phyloP scores from a whole-genome alignment of 64 coral and sea anemone species.

The Pocillopora verrucosa region DNA sequence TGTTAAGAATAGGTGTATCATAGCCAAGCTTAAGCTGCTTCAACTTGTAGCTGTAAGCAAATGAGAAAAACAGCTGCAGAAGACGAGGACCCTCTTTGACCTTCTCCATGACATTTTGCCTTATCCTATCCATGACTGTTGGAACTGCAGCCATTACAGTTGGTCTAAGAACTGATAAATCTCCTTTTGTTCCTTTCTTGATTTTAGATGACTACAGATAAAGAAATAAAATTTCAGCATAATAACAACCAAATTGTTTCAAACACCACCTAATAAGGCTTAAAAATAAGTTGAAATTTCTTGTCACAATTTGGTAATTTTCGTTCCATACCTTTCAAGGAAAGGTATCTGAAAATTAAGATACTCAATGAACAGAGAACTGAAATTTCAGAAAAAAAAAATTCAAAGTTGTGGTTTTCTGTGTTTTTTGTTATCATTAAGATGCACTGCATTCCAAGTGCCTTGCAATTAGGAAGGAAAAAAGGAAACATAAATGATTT shows the following conservation, averaged over 20 bases:
- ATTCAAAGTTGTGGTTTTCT: too few species aligned
- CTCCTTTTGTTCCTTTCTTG: slow-evolving; percentile 96
- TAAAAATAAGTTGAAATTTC: too few species aligned
- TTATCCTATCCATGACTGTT: slow-evolving; percentile 94
- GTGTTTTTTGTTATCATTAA: too few species aligned
- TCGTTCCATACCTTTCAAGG: too few species aligned
- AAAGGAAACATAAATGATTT: background rate
- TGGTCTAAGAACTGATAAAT: slow-evolving; percentile 81
- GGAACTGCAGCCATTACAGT: slow-evolving; percentile 95
- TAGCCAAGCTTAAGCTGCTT: slow-evolving; percentile 88
- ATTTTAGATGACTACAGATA: slow-evolving; percentile 84
- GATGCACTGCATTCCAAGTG: background rate
- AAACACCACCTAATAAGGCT: too few species aligned
- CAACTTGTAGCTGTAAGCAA: slow-evolving; percentile 94
- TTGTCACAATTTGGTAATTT: too few species aligned
- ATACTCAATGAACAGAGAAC: too few species aligned
- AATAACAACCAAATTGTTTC: background rate
- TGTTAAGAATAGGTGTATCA: slow-evolving; percentile 92
- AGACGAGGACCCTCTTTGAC: slow-evolving; percentile 87
- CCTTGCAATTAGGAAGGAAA: background rate
- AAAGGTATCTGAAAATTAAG: too few species aligned
- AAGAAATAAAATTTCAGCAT: background rate
- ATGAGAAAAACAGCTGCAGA: slow-evolving; percentile 81
- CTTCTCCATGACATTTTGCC: slow-evolving; percentile 94
- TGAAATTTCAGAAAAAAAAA: too few species aligned